A percentile compares a stretch with the other conserved stretches of the same genome.
Conservation (phyloP, 2,113 vertebrate genomes). For the Gobio gobio region DNA sequence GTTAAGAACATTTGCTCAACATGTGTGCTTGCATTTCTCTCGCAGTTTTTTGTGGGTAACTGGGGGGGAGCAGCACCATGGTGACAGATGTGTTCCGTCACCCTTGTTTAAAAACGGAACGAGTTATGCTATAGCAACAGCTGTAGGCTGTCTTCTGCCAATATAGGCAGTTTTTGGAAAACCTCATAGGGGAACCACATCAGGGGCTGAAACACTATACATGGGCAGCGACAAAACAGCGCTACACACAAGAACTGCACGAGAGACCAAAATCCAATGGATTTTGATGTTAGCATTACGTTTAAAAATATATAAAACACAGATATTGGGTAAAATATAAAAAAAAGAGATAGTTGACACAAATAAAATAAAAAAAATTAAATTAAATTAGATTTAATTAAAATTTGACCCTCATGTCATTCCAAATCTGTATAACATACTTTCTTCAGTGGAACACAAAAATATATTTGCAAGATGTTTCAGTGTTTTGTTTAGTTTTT, state of each 20-base stretch:
- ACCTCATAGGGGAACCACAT: background rate
- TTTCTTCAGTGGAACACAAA: background rate
- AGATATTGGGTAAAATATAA: too few species aligned
- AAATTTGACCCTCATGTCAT: background rate
- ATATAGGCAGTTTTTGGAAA: background rate
- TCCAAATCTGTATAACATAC: background rate
- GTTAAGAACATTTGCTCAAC: background rate
- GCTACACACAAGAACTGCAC: background rate
- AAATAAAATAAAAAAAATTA: too few species aligned
- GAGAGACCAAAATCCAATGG: background rate
- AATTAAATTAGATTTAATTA: too few species aligned
- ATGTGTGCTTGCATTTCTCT: background rate
- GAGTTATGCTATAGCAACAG: background rate
- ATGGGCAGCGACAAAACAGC: background rate
- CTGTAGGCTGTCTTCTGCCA: background rate
- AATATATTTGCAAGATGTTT: background rate
- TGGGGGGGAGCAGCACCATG: background rate
- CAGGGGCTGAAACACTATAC: background rate
- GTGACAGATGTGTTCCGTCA: conserved; percentile 39
- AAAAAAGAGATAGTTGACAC: too few species aligned
- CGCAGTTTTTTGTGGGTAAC: background rate
- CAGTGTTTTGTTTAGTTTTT: background rate
- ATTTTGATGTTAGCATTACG: background rate
- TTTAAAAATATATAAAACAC: too few species aligned
- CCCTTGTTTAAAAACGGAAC: background rate